Conservation (phyloP, 1,140 invertebrate genomes). For the Drosophila nigromelanica region DNA sequence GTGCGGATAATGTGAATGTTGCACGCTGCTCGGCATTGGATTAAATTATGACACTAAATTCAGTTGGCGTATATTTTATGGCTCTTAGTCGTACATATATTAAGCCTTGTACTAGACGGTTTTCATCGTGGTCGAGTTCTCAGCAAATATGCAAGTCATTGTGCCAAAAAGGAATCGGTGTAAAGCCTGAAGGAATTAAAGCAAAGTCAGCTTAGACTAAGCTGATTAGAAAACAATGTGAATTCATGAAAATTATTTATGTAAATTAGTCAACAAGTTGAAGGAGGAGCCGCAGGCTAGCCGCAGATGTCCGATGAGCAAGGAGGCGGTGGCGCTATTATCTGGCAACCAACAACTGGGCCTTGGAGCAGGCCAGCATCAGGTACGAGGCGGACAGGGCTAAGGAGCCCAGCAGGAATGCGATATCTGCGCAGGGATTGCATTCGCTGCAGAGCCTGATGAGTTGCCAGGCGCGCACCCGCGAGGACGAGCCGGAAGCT, state of each 20-base stretch:
- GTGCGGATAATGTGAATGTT: slow-evolving; percentile 5
- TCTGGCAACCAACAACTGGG: slow-evolving; percentile 55
- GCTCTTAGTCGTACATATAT: slow-evolving; percentile 14
- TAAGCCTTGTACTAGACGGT: slow-evolving; percentile 32
- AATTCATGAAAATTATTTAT: slow-evolving; percentile 16
- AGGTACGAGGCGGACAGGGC: slow-evolving; percentile 47
- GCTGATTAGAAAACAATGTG: slow-evolving; percentile 12
- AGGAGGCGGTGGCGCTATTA: slow-evolving; percentile 50
- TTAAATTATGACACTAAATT: slow-evolving; percentile 47
- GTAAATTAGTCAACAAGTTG: slow-evolving; percentile 24
- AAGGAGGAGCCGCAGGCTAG: slow-evolving; percentile 12
- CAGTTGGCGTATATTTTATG: slow-evolving; percentile 45
- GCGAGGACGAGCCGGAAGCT: slow-evolving; percentile 11
- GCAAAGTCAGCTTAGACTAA: slow-evolving; percentile 21
- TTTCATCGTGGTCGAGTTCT: not conserved
- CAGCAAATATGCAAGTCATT: slow-evolving; percentile 32
- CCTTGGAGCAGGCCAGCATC: slow-evolving; percentile 45
- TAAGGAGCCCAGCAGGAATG: slow-evolving; percentile 9
- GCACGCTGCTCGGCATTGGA: slow-evolving; percentile 26
- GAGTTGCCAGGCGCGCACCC: slow-evolving; percentile 17
- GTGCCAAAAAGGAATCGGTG: not conserved
- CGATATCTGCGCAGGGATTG: not conserved
- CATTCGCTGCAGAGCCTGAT: slow-evolving; percentile 27
- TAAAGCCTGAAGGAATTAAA: slow-evolving; percentile 1
- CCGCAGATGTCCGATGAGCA: slow-evolving; percentile 71